Evolutionary conservation across 2,888 invertebrate genomes (phyloP), one percentile per base, ranked within the genome.

Genomic region (Cataglyphis cursor): DNA sequence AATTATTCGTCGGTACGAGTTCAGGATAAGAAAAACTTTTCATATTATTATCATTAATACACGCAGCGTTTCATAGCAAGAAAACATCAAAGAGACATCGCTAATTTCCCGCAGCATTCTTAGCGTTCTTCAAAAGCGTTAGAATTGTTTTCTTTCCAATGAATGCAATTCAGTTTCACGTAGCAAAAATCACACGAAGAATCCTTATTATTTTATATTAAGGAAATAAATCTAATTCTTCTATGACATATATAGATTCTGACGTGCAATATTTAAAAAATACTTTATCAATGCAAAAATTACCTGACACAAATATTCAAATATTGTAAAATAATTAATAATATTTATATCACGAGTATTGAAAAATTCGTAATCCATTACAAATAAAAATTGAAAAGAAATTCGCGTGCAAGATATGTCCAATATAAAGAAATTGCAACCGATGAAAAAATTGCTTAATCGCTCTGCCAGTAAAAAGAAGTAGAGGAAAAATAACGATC

Each of bases 41-140:
- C 54, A 28, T 62, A 85, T 83, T 81, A 88, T 86, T 78, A 83
- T 82, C 83, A 78, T 84, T 83, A 81, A 64, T 24, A 59, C 41
- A 38, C 74, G 28, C 24, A 68, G 15, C 38, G 54, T 48, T 72
- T 35, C 54, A 24, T 21, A 6, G 54, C 28, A 76, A 24, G 64
- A 81, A 59, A 74, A 86, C 68, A 78, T 76, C 48, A 57, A 18
- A 57, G 62, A 44, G 82, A 86, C 65, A 78, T 84, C 65, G 35
- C 59, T 38, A 74, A 84, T 84, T 78, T 84, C 15, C 68, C 61
- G 12, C 61, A 62, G 41, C 72, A 84, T 72, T 57, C 66, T 51
- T n/a, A 38, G 18, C 66, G 18, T 59, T 73, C 73, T 72, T 15
- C 31, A 8, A 3, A 68, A 35, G 28, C 62, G 76, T 78, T 38